Percentiles rank a stretch among this genome's conserved stretches.
These are phyloP conservation scores for Phrixothrix hirtus DNA, from an alignment of 2,888 invertebrate species.

Conservation along the genomic window DNA sequence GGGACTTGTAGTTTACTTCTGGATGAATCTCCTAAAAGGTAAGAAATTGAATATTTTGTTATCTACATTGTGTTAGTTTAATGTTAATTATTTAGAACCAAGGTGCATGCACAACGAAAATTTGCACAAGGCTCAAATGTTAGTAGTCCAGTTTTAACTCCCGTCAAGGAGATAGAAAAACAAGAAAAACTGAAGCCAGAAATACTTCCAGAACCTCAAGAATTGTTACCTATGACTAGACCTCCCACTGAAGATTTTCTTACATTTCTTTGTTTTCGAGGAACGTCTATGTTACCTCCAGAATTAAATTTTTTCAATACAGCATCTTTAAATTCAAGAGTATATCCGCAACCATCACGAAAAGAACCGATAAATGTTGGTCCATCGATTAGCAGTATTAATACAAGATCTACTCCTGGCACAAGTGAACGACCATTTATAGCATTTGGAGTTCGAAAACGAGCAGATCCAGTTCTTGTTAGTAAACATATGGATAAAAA, in stretches of 20 bases:
- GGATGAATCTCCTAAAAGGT: conserved; percentile 58
- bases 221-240: conserved; percentile 67
- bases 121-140: conserved; percentile 80
- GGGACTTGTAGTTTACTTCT: conserved; percentile 39
- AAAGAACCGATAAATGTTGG: conserved; percentile 48
- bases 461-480: conserved; percentile 59
- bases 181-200: conserved; percentile 50
- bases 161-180: conserved; percentile 65
- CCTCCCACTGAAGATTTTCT: conserved; percentile 86
- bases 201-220: conserved; percentile 60
- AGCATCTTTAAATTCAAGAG: conserved; percentile 49
- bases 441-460: conserved; percentile 62
- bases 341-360: conserved; percentile 38
- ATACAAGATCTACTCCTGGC: conserved; percentile 43
- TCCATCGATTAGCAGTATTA: conserved; percentile 46
- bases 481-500: conserved; percentile 55
- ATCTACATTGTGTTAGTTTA: neutral
- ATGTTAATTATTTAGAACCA: conserved; percentile 60
- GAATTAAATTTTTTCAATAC: conserved; percentile 71
- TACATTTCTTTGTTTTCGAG: conserved; percentile 81
- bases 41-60: conserved; percentile 2
- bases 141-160: conserved; percentile 62
- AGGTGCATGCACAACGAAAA: conserved; percentile 85
- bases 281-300: conserved; percentile 73
- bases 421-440: conserved; percentile 55